Conservation (phyloP, 2,888 invertebrate genomes). For the Hipparchia sbordonii region DNA sequence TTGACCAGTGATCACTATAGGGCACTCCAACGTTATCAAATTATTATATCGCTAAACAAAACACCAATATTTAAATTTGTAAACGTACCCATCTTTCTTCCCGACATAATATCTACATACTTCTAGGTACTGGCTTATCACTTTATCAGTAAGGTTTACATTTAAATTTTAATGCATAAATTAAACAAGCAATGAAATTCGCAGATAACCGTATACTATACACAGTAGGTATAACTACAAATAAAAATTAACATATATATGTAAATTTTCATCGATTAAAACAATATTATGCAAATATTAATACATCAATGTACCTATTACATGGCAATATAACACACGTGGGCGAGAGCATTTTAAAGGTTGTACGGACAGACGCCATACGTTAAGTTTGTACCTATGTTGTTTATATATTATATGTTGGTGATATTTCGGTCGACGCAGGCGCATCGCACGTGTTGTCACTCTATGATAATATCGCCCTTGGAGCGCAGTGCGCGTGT, state of each 20-base stretch:
- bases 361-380: neutral
- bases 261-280: neutral
- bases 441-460: slow-evolving; percentile 48
- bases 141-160: slow-evolving; percentile 5
- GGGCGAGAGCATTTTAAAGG: neutral
- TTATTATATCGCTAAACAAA: neutral
- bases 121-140: neutral
- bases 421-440: slow-evolving; percentile 39
- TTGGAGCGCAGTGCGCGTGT: slow-evolving; percentile 60
- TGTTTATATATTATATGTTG: slow-evolving; percentile 7
- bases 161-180: slow-evolving; percentile 1
- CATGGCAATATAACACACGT: neutral
- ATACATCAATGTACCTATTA: no score
- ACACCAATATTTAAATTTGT: neutral
- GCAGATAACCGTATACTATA: neutral
- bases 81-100: neutral
- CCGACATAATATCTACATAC: neutral
- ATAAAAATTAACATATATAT: neutral
- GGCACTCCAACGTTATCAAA: neutral
- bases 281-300: neutral
- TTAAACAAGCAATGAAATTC: slow-evolving; percentile 4
- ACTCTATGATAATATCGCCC: slow-evolving; percentile 52
- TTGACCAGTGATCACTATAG: slow-evolving; percentile 3
- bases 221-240: neutral
- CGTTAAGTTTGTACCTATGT: neutral